phyloP scores from a whole-genome alignment of 2,113 vertebrate genomes.

The Struthidea cinerea region DNA sequence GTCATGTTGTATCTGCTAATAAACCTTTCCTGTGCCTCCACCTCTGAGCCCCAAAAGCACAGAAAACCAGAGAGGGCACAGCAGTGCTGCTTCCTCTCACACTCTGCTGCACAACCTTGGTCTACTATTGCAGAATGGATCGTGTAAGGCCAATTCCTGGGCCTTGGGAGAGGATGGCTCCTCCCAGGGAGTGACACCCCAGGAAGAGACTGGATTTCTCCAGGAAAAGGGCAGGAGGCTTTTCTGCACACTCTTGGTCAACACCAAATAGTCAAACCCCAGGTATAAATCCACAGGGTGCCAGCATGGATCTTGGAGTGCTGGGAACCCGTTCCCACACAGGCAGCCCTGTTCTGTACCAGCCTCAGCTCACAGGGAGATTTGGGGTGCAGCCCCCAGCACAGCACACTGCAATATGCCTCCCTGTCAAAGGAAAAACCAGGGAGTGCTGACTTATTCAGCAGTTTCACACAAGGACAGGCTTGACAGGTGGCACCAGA shows the following conservation, averaged over 20 bases:
- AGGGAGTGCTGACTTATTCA: slow-evolving; percentile 54
- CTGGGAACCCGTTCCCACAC: not conserved
- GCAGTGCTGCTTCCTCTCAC: not conserved
- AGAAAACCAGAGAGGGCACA: not conserved
- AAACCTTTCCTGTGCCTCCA: not conserved
- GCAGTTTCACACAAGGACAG: slow-evolving; percentile 60
- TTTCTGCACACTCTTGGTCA: not conserved
- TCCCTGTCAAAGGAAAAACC: slow-evolving; percentile 43
- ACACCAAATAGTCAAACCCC: not conserved
- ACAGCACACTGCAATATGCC: slow-evolving; percentile 34
- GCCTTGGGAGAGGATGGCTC: not conserved
- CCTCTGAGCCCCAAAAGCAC: not conserved
- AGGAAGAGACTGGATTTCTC: not conserved
- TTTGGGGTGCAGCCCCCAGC: slow-evolving; percentile 28
- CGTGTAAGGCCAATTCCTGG: not conserved
- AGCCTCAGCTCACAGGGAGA: not conserved
- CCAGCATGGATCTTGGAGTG: not conserved
- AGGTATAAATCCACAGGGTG: not conserved
- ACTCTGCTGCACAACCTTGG: not conserved
- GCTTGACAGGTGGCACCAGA: slow-evolving; percentile 62
- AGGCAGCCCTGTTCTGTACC: not conserved
- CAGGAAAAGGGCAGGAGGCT: not conserved
- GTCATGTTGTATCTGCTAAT: not conserved
- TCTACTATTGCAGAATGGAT: accelerated
- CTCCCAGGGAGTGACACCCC: not conserved